Base-by-base conservation (phyloP, 2,113 vertebrate species). In the Megaceryle torquata region DNA sequence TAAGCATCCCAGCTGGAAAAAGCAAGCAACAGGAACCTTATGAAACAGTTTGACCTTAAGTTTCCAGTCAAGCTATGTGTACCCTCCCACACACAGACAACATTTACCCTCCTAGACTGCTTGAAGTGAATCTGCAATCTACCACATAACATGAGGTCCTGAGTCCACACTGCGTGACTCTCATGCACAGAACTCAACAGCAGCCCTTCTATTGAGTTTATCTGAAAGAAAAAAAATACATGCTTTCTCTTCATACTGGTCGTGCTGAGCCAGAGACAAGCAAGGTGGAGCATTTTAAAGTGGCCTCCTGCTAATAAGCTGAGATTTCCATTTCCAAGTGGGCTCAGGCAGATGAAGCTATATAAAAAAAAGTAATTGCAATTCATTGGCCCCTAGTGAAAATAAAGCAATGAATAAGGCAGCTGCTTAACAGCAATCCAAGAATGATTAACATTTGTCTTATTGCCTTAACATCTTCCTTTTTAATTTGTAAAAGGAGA, bases 341-440 rank as follows among this genome's bases (percentile, higher is more conserved):
- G 83, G 76, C 37, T 93, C 43, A 82, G 89, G 51, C 91, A 97
- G 92, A 95, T 95, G 88, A 53, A 85, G 82, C 87, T 89, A 83
- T 83, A 79, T 94, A 96, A 95, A 41, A 41, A 41, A 41, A 37
- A 37, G 20, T 76, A 93, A 95, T 95, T 95, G 50, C 63, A 92
- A 35, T 31, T 87, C 68, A 91, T 50, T 78, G 88, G 82, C 35
- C 89, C 54, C 81, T 29, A 41, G 84, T 80, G 82, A 72, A 95
- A 95, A 87, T 75, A 75, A 91, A 93, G 83, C 72, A 84, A 93
- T 91, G 96, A 95, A 57, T 69, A 64, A 89, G 79, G 94, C 92
- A 96, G 88, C 92, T 96, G 88, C 48, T 89, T 82, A 85, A 83
- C 56, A 86, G 67, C 63, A 68, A 94, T 77, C 77, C 75, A 95